phyloP scores from a whole-genome alignment of 2,113 vertebrate genomes.

The Nerophis lumbriciformis region DNA sequence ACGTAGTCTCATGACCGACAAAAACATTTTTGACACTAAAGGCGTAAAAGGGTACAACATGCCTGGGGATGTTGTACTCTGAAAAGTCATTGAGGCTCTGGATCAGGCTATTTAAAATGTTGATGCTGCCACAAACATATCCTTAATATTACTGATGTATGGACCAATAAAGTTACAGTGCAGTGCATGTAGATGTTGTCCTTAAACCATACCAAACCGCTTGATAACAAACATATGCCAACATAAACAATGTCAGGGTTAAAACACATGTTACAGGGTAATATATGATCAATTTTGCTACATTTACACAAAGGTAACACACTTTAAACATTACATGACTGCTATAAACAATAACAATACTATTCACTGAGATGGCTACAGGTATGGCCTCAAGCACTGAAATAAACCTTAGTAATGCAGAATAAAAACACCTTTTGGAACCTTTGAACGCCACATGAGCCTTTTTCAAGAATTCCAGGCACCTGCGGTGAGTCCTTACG shows the following conservation, averaged over 20 bases:
- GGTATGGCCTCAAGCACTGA: not conserved
- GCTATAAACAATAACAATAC: not conserved
- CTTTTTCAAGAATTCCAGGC: not conserved
- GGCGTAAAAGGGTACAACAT: slow-evolving; percentile 30
- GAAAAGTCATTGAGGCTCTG: slow-evolving; percentile 11
- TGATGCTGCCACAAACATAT: not conserved
- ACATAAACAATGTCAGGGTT: not conserved
- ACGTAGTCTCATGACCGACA: slow-evolving; percentile 55
- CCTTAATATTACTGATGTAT: slow-evolving; percentile 3
- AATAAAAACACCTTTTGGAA: not conserved
- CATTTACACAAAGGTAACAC: not conserved
- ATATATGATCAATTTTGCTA: not conserved
- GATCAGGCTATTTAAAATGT: not conserved
- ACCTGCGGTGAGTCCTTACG: not conserved
- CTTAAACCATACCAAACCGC: too few species aligned
- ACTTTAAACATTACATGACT: not conserved
- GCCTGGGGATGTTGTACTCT: slow-evolving; percentile 39
- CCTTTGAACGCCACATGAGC: not conserved
- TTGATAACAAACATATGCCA: not conserved
- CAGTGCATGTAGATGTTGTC: not conserved
- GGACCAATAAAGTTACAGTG: slow-evolving; percentile 15
- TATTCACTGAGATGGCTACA: not conserved
- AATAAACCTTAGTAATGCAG: not conserved
- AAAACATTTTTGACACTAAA: slow-evolving; percentile 45
- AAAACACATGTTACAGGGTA: not conserved